Conservation (phyloP, 2,888 invertebrate genomes). For the Schrankia costaestrigalis region DNA sequence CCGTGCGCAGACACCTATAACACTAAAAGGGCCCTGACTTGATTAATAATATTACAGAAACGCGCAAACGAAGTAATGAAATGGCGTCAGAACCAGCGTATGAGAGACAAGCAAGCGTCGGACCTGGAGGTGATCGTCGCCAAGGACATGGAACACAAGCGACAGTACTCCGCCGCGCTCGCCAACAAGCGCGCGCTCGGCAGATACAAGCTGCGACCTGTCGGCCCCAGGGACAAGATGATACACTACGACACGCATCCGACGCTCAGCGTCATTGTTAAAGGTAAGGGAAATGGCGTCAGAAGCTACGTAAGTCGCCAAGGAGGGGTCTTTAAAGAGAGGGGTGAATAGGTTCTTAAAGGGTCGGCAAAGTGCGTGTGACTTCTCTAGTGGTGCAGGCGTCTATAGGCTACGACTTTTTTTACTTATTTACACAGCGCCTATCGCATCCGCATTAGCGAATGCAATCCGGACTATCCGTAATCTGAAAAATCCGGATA, state of each 20-base stretch:
- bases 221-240: conserved; percentile 81
- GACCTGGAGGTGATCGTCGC: conserved; percentile 83
- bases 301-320: too few species aligned
- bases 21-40: too few species aligned
- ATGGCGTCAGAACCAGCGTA: conserved; percentile 82
- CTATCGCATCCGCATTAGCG: too few species aligned
- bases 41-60: too few species aligned
- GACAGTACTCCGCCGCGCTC: conserved; percentile 83
- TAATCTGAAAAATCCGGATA: too few species aligned
- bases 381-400: too few species aligned
- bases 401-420: too few species aligned
- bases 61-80: conserved; percentile 84
- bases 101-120: conserved; percentile 82
- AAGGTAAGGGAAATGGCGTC: too few species aligned
- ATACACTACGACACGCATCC: conserved; percentile 72
- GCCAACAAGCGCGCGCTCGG: conserved; percentile 83
- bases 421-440: too few species aligned
- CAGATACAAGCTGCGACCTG: conserved; percentile 68
- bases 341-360: neutral
- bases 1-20: too few species aligned
- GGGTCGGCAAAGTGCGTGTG: too few species aligned
- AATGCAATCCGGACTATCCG: too few species aligned
- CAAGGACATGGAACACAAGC: conserved; percentile 84
- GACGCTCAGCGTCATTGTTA: conserved; percentile 82
- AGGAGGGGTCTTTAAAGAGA: neutral